Evolutionary conservation across 2,797 vertebrate species (phyloP), one percentile per base, ranked within the genome.

Genomic region (Odontamblyopus rebecca): DNA sequence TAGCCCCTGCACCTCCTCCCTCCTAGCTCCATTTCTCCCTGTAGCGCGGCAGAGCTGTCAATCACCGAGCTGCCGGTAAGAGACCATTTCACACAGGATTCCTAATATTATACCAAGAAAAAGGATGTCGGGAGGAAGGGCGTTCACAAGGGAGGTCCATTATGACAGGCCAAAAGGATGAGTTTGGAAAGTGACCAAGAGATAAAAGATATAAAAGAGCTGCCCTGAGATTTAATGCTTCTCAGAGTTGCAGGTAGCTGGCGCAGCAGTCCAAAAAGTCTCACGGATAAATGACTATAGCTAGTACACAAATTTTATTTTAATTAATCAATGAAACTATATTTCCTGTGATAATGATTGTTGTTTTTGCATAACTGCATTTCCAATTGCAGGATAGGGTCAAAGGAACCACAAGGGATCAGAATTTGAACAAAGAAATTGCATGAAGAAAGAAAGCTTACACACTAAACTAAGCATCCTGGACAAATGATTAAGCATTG

Each of bases 31-130:
- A 61, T 74, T 64, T 66, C 44, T 26, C 11, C 61, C 35, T 63
- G 61, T 26, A 63, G 61, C 35, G n/a, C 61, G 35, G 35, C 61
- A 44, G 61, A 63, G 35, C 89, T 88, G 86, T 90, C 89, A 88
- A 84, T 90, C 89, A 85, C 74, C 66, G 44, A 75, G 73, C 82
- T 74, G 65, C 73, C 29, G 64, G 84, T 73, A 79, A 88, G 86
- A 81, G 74, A 75, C 79, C 73, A 85, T 85, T 84, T 84, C 79
- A 84, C 82, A 82, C 84, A 79, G 82, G 73, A 85, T 75, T 72
- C 71, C 74, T 84, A 70, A 69, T 61, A 71, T 76, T 75, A 61
- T 62, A 84, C 60, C 54, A 66, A 81, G 74, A 84, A 57, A 82
- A 72, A 70, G 61, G 62, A 69, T 32, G 11, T 69, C 62, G 67